Base-by-base conservation (phyloP, 2,113 vertebrate species). In the Dendrocopos noguchii region DNA sequence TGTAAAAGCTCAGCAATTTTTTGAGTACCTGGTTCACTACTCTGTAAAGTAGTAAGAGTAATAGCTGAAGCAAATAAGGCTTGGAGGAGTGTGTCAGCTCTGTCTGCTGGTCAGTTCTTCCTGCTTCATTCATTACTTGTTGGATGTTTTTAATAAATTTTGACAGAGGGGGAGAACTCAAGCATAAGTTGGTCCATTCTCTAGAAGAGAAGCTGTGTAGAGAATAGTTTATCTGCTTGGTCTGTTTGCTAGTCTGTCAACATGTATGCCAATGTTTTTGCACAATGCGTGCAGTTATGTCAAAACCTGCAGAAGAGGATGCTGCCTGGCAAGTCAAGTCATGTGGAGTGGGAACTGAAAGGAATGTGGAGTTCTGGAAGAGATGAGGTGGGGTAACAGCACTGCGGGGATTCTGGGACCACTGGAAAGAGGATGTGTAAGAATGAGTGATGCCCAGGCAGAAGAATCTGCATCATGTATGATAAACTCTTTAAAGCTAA, bases 341-440 rank as follows among this genome's bases (percentile, higher is more conserved):
- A 0, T 10, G 17, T 34, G 24, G 10, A 29, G 24, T n/a, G 33
- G 59, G 20, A 80, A 61, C 16, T 14, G 61, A 68, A 79, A 82
- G 47, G 39, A 66, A 6, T 0, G 4, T 42, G 25, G 8, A 34
- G 31, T 73, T 50, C n/a, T 0, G 0, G 55, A 82, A 57, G 71
- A 82, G 57, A 27, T 1, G 4, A 55, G 39, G 27, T 5, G 66
- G 11, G 10, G 28, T 81, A 44, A 34, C 33, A 27, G 29, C 52
- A 20, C 22, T 16, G 10, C 24, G 18, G 46, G 15, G 29, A 9
- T 88, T 80, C 56, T 59, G 46, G 73, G 28, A 33, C 34, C 10
- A 0, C 5, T 80, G 56, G n/a, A 29, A 80, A 77, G 85, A 10
- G 12, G 2, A 1, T 25, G 4, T 55, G 1, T 67, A 44, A 63